Percentiles rank a stretch among this genome's conserved stretches.
phyloP scores from a whole-genome alignment of 2,888 invertebrate species.

The Teleiodes luculella region DNA sequence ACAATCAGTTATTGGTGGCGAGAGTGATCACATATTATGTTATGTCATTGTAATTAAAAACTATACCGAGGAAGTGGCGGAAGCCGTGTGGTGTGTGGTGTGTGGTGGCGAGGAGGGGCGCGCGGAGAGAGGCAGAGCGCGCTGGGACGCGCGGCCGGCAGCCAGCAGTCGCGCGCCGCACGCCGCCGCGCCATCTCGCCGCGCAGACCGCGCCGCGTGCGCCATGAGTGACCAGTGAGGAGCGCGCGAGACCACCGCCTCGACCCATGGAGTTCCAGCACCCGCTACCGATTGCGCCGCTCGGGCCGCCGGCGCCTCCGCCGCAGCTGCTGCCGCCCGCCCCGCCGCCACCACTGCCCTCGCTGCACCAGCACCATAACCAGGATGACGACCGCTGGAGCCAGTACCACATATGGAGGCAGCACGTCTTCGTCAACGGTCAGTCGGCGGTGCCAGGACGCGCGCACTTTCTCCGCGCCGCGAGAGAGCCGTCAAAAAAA shows the following conservation, averaged over 20 bases:
- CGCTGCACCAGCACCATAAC: conserved; percentile 80
- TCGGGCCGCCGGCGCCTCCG: conserved; percentile 81
- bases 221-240: conserved; percentile 66
- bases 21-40: conserved; percentile 63
- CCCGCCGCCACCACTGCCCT: conserved; percentile 81
- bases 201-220: conserved; percentile 40
- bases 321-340: conserved; percentile 79
- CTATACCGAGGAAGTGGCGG: conserved; percentile 37
- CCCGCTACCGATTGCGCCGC: conserved; percentile 72
- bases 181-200: conserved; percentile 39
- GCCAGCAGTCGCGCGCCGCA: conserved; percentile 35
- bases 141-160: conserved; percentile 30
- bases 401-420: conserved; percentile 89
- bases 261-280: conserved; percentile 73
- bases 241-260: conserved; percentile 44
- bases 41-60: conserved; percentile 59
- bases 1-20: conserved; percentile 55
- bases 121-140: conserved; percentile 44
- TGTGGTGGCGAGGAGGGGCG: conserved; percentile 52
- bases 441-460: conserved; percentile 56
- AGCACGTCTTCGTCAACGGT: conserved; percentile 89
- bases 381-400: conserved; percentile 83
- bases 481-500: conserved; percentile 47
- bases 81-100: conserved; percentile 37
- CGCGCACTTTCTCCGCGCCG: conserved; percentile 52